Percentiles rank a stretch among this genome's conserved stretches.
phyloP scores from a whole-genome alignment of 2,797 vertebrate species.

The Rhynchotus rufescens region DNA sequence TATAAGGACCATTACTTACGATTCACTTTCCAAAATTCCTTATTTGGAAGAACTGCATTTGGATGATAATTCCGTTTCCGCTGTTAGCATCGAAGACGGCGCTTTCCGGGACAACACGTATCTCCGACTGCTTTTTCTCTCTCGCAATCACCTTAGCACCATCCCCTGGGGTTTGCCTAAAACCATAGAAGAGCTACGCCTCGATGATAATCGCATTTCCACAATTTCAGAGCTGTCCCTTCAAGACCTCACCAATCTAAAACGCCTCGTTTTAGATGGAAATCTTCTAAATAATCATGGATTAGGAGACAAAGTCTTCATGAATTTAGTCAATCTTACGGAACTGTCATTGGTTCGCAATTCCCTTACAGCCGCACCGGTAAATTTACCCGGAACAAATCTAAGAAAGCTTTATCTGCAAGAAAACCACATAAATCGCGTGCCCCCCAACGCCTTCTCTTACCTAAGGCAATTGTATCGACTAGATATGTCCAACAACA shows the following conservation, averaged over 20 bases:
- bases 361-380: slow-evolving; percentile 93
- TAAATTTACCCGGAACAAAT: slow-evolving; percentile 93
- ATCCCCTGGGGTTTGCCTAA: slow-evolving; percentile 96
- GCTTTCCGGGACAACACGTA: slow-evolving; percentile 96
- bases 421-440: slow-evolving; percentile 97
- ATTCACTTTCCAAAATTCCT: slow-evolving; percentile 95
- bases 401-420: slow-evolving; percentile 97
- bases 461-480: slow-evolving; percentile 95
- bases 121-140: slow-evolving; percentile 97
- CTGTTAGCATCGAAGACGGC: slow-evolving; percentile 98
- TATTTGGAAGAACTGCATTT: slow-evolving; percentile 98
- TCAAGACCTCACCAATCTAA: slow-evolving; percentile 97
- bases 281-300: slow-evolving; percentile 97
- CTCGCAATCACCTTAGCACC: slow-evolving; percentile 97
- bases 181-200: slow-evolving; percentile 97
- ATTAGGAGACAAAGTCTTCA: slow-evolving; percentile 94
- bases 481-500: slow-evolving; percentile 98
- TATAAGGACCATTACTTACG: slow-evolving; percentile 95
- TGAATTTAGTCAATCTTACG: slow-evolving; percentile 94
- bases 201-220: slow-evolving; percentile 99
- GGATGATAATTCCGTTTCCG: slow-evolving; percentile 98
- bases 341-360: slow-evolving; percentile 97
- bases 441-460: slow-evolving; percentile 93
- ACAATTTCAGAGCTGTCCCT: slow-evolving; percentile 95
- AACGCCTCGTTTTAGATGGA: slow-evolving; percentile 96